Evolutionary conservation across 1,140 invertebrate genomes (phyloP).

Genomic region (Oryctes rhinoceros): DNA sequence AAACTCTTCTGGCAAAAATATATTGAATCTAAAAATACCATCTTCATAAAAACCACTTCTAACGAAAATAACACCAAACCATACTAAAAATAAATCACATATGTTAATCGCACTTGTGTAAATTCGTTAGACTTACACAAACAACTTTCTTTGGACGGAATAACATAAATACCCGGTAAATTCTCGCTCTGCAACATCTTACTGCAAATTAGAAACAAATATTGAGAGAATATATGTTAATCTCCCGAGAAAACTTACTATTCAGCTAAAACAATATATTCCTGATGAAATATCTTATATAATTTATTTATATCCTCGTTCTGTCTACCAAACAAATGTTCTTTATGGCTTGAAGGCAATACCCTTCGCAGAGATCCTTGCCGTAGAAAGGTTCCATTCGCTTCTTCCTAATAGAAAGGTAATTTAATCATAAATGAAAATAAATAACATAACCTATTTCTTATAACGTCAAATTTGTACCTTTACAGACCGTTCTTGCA

Average conservation of each 20-base stretch:
- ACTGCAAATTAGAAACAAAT: constrained; percentile 65
- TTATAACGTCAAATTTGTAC: not conserved
- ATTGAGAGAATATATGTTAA: constrained; percentile 10
- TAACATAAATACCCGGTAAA: constrained; percentile 88
- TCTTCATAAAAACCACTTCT: constrained; percentile 87
- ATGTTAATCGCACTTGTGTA: constrained; percentile 7
- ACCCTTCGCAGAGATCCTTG: constrained; percentile 58
- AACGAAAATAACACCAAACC: constrained; percentile 94
- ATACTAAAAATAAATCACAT: constrained; percentile 70
- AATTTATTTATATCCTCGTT: constrained; percentile 59
- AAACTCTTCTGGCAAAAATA: constrained; percentile 87
- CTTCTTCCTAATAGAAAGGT: constrained; percentile 6
- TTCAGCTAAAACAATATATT: constrained; percentile 81
- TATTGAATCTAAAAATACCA: constrained; percentile 87
- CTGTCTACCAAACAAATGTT: constrained; percentile 55
- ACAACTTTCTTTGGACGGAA: constrained; percentile 85
- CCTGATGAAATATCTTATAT: constrained; percentile 67
- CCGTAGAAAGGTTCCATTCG: constrained; percentile 52
- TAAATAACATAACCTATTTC: constrained; percentile 19
- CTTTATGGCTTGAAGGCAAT: constrained; percentile 52
- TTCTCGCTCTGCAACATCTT: constrained; percentile 86
- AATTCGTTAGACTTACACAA: constrained; percentile 67
- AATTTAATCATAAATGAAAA: not conserved
- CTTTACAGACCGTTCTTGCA: constrained; percentile 9
- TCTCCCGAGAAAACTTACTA: constrained; percentile 68